These are phyloP conservation scores for Orthochromis malagaraziensis DNA, from an alignment of 2,113 vertebrate genomes.

Conservation along the genomic window DNA sequence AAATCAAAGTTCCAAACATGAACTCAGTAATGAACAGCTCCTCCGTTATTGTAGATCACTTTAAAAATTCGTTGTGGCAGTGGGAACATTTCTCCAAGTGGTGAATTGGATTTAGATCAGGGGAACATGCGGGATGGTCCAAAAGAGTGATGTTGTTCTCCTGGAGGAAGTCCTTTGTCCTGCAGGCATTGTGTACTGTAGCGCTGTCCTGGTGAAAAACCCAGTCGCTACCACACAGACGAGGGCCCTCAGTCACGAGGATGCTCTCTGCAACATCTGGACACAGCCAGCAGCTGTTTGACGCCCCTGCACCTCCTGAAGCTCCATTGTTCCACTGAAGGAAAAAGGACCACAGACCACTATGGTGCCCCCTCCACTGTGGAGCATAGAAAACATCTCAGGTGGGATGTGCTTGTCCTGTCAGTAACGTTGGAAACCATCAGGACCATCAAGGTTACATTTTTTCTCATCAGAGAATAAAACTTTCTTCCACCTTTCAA, in stretches of 20 bases:
- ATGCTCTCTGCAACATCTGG: background rate
- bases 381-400: background rate
- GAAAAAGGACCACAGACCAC: background rate
- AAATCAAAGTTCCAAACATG: background rate
- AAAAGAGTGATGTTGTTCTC: background rate
- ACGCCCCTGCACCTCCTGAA: background rate
- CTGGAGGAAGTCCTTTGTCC: background rate
- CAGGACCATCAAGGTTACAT: background rate
- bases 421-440: background rate
- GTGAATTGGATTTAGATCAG: background rate
- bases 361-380: background rate
- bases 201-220: background rate
- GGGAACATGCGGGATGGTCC: background rate
- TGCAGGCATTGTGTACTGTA: background rate
- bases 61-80: accelerated
- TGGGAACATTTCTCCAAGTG: background rate
- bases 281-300: background rate
- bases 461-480: background rate
- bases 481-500: background rate
- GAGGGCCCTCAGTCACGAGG: background rate
- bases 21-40: background rate
- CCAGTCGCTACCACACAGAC: accelerated
- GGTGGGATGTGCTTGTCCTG: background rate
- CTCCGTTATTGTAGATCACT: background rate
- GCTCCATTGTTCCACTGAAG: background rate